Evolutionary conservation across 53 echinoderm and acorn worm genomes (phyloP).

Genomic region (Luidia sarsii): DNA sequence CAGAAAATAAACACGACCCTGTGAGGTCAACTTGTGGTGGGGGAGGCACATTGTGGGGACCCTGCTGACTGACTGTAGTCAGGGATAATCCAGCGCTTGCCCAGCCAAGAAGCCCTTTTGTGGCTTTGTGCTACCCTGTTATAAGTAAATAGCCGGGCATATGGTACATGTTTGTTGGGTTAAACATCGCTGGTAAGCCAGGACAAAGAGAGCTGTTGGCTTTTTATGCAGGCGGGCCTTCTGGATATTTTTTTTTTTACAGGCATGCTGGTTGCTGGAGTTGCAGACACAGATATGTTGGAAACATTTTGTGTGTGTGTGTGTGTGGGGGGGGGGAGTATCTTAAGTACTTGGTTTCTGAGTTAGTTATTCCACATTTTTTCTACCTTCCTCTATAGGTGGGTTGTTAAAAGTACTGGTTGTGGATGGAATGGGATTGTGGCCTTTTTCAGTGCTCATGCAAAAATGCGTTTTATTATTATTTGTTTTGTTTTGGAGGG

Average conservation of each 20-base stretch:
- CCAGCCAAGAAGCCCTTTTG: too few relatives aligned
- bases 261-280: slow-evolving; percentile 19
- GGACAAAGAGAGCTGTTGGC: slow-evolving; percentile 34
- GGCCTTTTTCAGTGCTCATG: too few relatives aligned
- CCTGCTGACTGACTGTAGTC: neutral
- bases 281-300: neutral
- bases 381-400: too few relatives aligned
- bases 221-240: neutral
- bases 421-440: too few relatives aligned
- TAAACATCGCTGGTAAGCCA: neutral
- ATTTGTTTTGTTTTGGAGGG: too few relatives aligned
- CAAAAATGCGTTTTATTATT: too few relatives aligned
- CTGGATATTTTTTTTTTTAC: neutral
- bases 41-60: neutral
- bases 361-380: too few relatives aligned
- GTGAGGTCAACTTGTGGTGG: slow-evolving; percentile 35
- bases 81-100: slow-evolving; percentile 16
- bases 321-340: too few relatives aligned
- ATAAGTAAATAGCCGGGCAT: slow-evolving; percentile 42
- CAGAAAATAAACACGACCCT: slow-evolving; percentile 52
- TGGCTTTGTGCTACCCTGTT: slow-evolving; percentile 43
- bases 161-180: slow-evolving; percentile 44
- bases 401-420: too few relatives aligned
- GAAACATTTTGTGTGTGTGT: too few relatives aligned
- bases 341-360: too few relatives aligned